These are phyloP conservation scores for Alcedo quadribrachys DNA, from an alignment of 2,797 vertebrate genomes.

Conservation along the genomic window DNA sequence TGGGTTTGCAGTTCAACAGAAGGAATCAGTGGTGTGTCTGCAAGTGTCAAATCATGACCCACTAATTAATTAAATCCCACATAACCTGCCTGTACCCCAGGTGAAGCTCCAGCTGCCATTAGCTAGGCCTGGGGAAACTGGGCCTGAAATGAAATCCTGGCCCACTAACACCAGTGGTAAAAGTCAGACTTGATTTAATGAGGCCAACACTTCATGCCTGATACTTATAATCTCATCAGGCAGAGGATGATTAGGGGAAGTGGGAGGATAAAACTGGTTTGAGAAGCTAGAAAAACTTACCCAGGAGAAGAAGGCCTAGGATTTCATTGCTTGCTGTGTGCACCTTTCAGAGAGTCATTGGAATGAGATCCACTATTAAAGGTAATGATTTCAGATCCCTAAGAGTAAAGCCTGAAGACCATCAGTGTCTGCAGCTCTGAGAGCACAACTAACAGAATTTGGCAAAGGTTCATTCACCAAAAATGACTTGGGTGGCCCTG, in stretches of 20 bases:
- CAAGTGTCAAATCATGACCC: neutral
- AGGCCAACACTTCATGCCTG: neutral
- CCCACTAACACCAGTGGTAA: neutral
- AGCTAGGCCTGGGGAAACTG: neutral
- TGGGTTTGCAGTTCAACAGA: neutral
- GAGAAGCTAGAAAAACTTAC: neutral
- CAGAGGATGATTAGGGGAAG: neutral
- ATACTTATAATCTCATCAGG: neutral
- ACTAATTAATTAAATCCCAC: neutral
- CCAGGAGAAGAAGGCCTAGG: neutral
- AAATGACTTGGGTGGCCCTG: neutral
- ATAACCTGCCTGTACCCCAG: neutral
- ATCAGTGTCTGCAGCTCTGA: neutral
- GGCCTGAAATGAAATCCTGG: neutral
- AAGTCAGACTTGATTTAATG: slow-evolving; percentile 8
- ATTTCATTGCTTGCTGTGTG: neutral
- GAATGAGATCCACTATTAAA: neutral
- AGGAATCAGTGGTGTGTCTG: neutral
- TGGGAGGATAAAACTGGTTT: neutral
- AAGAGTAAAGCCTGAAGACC: neutral
- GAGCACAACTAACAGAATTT: neutral
- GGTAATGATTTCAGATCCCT: neutral
- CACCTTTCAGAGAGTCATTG: neutral
- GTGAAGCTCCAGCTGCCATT: neutral
- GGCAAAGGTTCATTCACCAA: neutral